These are phyloP conservation scores for Numenius arquata DNA, from an alignment of 2,113 vertebrate species.

Conservation along the genomic window DNA sequence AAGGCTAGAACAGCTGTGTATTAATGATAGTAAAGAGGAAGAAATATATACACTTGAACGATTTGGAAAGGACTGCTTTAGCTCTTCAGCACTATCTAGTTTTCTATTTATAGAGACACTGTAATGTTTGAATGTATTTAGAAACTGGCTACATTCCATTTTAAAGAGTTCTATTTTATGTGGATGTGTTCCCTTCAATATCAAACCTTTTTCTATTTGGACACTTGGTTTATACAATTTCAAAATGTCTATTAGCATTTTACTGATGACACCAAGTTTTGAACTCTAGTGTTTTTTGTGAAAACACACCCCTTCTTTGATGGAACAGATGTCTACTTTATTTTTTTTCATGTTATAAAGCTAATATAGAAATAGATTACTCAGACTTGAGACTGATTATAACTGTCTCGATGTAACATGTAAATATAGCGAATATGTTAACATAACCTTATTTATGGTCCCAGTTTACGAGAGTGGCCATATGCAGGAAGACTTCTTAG, in stretches of 20 bases:
- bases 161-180: constrained; percentile 20
- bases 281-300: neutral
- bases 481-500: neutral
- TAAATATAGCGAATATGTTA: neutral
- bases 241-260: neutral
- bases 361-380: neutral
- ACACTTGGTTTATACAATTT: neutral
- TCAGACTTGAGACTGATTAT: neutral
- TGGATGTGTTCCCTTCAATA: neutral
- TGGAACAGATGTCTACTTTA: neutral
- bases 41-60: constrained; percentile 11
- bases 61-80: constrained; percentile 6
- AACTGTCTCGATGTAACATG: neutral
- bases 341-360: constrained; percentile 24
- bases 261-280: neutral
- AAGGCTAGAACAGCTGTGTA: constrained; percentile 50
- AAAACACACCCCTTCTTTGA: neutral
- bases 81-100: neutral
- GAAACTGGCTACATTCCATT: constrained; percentile 68
- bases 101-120: constrained; percentile 14
- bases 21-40: constrained; percentile 15
- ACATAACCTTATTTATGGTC: neutral
- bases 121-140: constrained; percentile 13
- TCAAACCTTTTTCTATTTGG: neutral
- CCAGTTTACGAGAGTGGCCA: neutral